These are phyloP conservation scores for Meganola albula DNA, from an alignment of 2,888 invertebrate species.

Conservation along the genomic window DNA sequence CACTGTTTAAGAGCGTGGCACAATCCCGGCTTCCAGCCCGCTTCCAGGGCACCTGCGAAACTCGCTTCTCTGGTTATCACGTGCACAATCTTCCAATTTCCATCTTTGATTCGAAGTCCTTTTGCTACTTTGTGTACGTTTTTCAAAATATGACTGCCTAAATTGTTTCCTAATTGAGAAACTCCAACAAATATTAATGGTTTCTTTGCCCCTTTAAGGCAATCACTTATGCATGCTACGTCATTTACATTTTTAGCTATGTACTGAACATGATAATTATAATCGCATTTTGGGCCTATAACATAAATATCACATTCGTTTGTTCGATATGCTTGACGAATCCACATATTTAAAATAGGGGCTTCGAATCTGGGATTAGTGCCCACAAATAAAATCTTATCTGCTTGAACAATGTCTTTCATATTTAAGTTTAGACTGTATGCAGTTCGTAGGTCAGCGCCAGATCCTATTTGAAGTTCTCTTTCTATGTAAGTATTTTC, in stretches of 20 bases:
- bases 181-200: conserved; percentile 62
- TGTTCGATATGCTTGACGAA: conserved; percentile 93
- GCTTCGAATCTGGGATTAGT: conserved; percentile 99
- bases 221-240: conserved; percentile 23
- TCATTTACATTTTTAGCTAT: conserved; percentile 37
- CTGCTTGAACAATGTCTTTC: conserved; percentile 86
- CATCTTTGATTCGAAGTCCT: conserved; percentile 9
- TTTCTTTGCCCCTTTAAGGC: conserved; percentile 38
- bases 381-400: conserved; percentile 93
- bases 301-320: conserved; percentile 92
- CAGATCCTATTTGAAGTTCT: conserved; percentile 36
- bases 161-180: conserved; percentile 35
- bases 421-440: conserved; percentile 77
- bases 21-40: conserved; percentile 91
- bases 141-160: conserved; percentile 37
- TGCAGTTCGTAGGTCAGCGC: conserved; percentile 49
- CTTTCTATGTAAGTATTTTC: conserved; percentile 56
- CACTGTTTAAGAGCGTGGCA: conserved; percentile 71
- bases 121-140: conserved; percentile 26
- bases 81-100: conserved; percentile 82
- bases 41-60: conserved; percentile 95
- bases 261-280: conserved; percentile 82
- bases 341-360: conserved; percentile 94
- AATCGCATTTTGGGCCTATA: conserved; percentile 92
- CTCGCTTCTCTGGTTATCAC: conserved; percentile 94